Evolutionary conservation across 2,888 invertebrate species (phyloP), one percentile per base, ranked within the genome.

Genomic region (Ormyrus thymus): DNA sequence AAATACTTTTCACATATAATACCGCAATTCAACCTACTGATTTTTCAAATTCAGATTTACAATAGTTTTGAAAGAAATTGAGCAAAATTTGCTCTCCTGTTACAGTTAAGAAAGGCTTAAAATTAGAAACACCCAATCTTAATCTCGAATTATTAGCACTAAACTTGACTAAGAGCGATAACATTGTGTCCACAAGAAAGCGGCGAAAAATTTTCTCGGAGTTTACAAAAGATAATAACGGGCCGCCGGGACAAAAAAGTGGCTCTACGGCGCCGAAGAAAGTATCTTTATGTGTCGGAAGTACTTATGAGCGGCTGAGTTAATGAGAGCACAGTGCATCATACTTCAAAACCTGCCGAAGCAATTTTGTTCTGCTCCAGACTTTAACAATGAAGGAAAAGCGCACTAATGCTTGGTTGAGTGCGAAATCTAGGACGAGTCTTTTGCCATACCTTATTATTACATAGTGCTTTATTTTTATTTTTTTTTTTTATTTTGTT

Each of bases 241-340:
- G 13, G 50, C 6, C 13, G n/a, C 2, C 45, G 15, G 56, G 4
- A 73, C 10, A 73, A 48, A 56, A 73, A 72, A 73, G 15, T 11
- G 29, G 53, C 15, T 6, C 56, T 43, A 7, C n/a, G 58, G 8
- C 45, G 45, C 1, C 15, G 13, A 77, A 53, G 58, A 81, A 81
- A 78, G 50, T 64, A 5, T 79, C 58, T 77, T 80, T 82, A 83
- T 80, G 80, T 82, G 81, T 83, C 84, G 84, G 84, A 84, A 83
- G 81, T 83, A 71, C 82, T 83, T 83, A 84, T 79, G 53, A 78
- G 64, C 75, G 75, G 58, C 61, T 65, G 69, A 74, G 62, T 79
- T 84, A 83, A 83, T 82, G 81, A 84, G 81, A 81, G 77, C 81
- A 48, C n/a, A 43, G 78, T 55, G 55, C 62, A 51, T 62, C 58